Base-by-base conservation (phyloP, 2,888 invertebrate species). In the Acleris holmiana region DNA sequence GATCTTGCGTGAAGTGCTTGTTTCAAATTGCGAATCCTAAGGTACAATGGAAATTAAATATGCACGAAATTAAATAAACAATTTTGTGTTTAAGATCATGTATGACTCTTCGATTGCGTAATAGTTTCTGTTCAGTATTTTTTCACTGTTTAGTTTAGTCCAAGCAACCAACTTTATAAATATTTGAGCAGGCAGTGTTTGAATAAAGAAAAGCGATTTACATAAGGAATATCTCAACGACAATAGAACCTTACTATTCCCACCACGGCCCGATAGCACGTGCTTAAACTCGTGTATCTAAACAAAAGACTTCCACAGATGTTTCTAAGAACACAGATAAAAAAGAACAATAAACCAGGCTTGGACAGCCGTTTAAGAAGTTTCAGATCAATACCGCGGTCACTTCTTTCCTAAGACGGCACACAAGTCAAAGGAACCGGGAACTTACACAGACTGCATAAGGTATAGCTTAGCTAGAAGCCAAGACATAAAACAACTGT, bases 281-380 rank as follows among this genome's bases (percentile, higher is more conserved):
- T 88, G 90, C 86, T 80, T 71, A 69, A 70, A 75, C 71, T 70
- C 70, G 72, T 71, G 69, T 74, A 69, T 69, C 76, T 73, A 80
- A 81, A 83, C 80, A 84, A 85, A 83, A 76, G 73, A 79, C 75
- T 68, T 67, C 67, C 77, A 81, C 87, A 88, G 84, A 86, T 86
- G 84, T 83, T 82, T 79, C 79, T 67, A 67, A 71, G 78, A 82
- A 80, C 74, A 71, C 71, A 76, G 73, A 76, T 80, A 83, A 81
- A 78, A 67, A 63, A 68, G 69, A 67, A 84, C 77, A 84, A 83
- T 77, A 72, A 74, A 74, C 67, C 71, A 68, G 66, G 69, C 70
- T 76, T 72, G 73, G 77, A 66, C 68, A 70, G 71, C 77, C 75
- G 74, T 73, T 76, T 70, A 67, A 74, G 77, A 78, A 82, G 78